Evolutionary conservation across 2,888 invertebrate species (phyloP).

Genomic region (Pterostichus madidus): DNA sequence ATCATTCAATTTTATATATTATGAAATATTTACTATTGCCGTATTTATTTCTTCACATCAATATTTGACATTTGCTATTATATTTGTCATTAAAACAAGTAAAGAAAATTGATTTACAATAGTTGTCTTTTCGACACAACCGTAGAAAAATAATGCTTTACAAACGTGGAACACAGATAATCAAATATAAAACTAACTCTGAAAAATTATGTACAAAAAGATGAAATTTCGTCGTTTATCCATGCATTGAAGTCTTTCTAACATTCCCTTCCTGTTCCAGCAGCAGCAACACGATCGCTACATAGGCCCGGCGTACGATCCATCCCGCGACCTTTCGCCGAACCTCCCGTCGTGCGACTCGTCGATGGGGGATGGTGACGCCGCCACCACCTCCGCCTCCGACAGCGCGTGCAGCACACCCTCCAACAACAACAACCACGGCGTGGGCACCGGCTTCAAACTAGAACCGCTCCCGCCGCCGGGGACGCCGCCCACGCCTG

Average conservation of each 20-base stretch:
- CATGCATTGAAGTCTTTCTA: slow-evolving; percentile 1
- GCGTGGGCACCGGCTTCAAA: slow-evolving; percentile 74
- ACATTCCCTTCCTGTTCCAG: slow-evolving; percentile 75
- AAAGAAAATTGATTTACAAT: too few species aligned
- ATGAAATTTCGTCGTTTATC: not conserved
- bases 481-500: slow-evolving; percentile 77
- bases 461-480: slow-evolving; percentile 80
- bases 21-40: too few species aligned
- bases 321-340: slow-evolving; percentile 86
- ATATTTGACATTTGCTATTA: too few species aligned
- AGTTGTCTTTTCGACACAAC: too few species aligned
- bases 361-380: slow-evolving; percentile 80
- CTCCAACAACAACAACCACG: slow-evolving; percentile 75
- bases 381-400: slow-evolving; percentile 76
- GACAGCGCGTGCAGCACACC: slow-evolving; percentile 81
- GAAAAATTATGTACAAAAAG: too few species aligned
- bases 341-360: slow-evolving; percentile 83
- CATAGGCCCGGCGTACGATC: slow-evolving; percentile 84
- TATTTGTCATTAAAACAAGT: too few species aligned
- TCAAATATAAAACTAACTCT: too few species aligned
- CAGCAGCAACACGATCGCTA: slow-evolving; percentile 86
- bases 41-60: too few species aligned
- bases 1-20: too few species aligned
- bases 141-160: too few species aligned
- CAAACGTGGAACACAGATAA: too few species aligned